Percentiles rank a stretch among this genome's conserved stretches.
Conservation (phyloP, 2,888 invertebrate species). For the Hymenopus coronatus region DNA sequence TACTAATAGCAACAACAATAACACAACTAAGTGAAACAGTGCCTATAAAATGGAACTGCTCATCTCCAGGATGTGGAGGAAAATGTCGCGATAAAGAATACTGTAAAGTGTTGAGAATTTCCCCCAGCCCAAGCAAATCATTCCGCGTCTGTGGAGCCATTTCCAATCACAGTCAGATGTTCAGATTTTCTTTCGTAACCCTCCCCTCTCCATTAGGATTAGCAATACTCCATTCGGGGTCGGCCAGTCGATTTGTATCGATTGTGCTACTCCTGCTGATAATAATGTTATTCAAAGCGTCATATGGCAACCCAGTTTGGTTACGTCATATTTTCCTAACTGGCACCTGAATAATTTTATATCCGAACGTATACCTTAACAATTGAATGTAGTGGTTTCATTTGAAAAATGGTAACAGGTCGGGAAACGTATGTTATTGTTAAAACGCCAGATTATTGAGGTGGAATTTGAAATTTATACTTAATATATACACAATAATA, state of each 20-base stretch:
- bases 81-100: not conserved
- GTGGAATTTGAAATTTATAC: too few relatives aligned
- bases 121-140: not conserved
- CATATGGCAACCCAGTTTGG: not conserved
- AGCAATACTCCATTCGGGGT: not conserved
- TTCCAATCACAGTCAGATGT: constrained; percentile 14
- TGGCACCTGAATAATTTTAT: not conserved
- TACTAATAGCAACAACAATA: too few relatives aligned
- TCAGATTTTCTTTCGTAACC: not conserved
- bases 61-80: not conserved
- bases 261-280: not conserved
- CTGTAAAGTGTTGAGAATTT: not conserved
- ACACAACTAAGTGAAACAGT: too few relatives aligned
- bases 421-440: too few relatives aligned
- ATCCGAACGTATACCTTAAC: too few relatives aligned
- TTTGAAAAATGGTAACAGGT: too few relatives aligned
- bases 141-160: constrained; percentile 8
- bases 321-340: not conserved
- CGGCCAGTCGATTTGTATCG: not conserved
- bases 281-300: not conserved
- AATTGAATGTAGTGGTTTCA: too few relatives aligned
- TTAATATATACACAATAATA: too few relatives aligned
- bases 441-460: too few relatives aligned
- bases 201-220: not conserved
- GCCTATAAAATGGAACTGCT: not conserved